A percentile compares a stretch with the other conserved stretches of the same genome.
Evolutionary conservation across 2,888 invertebrate genomes (phyloP).

Genomic region (Pterobdella sp.): DNA sequence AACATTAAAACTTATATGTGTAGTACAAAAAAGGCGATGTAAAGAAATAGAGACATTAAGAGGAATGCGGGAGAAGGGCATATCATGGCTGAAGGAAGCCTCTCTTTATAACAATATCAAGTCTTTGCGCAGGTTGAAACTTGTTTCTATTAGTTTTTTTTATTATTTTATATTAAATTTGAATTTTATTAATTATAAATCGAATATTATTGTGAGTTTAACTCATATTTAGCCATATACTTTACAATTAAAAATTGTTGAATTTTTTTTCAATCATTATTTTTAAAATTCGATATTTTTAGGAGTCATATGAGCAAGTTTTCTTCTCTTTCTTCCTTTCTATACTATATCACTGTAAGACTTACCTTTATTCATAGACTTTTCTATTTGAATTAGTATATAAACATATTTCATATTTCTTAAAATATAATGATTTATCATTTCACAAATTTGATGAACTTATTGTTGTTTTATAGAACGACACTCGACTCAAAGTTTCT

Average conservation of each 20-base stretch:
- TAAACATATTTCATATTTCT: too few species aligned
- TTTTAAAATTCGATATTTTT: neutral
- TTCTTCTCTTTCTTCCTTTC: neutral
- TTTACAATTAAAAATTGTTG: too few species aligned
- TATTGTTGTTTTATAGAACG: too few species aligned
- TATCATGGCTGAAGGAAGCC: neutral
- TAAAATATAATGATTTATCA: too few species aligned
- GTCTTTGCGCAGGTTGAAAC: neutral
- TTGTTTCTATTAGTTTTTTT: neutral
- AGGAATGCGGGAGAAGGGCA: neutral
- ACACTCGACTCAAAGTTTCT: neutral
- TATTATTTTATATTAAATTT: neutral
- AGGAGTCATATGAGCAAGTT: neutral
- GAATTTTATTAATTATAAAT: neutral
- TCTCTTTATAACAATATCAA: neutral
- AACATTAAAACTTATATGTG: neutral
- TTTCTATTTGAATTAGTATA: too few species aligned
- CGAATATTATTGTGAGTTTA: neutral
- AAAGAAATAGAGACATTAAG: neutral
- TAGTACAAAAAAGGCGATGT: neutral
- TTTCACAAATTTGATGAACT: too few species aligned
- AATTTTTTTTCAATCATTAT: neutral
- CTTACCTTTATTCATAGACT: too few species aligned
- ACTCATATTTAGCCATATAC: too few species aligned
- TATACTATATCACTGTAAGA: neutral